Base-by-base conservation (phyloP, 2,888 invertebrate genomes). In the Alcis repandata region DNA sequence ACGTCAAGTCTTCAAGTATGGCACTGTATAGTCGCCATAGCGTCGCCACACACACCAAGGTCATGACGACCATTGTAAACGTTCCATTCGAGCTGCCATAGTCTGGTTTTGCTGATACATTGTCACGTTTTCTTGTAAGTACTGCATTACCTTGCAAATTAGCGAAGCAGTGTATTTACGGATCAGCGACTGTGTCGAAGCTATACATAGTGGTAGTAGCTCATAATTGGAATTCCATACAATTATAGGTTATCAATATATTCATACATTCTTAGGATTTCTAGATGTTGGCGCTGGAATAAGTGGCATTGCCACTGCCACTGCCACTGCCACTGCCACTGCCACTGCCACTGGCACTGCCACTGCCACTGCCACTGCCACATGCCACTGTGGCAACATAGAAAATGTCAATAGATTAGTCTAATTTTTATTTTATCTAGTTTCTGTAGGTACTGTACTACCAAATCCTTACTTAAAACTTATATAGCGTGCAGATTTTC, bases 41-140 rank as follows among this genome's bases (percentile, higher is more conserved):
- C 75, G 83, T 79, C 82, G 83, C 79, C 82, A 77, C 73, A 70
- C 70, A 49, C 67, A 57, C 73, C 86, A 89, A 90, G 88, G 89
- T 84, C 85, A 79, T 67, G 70, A 63, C 53, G 45, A 61, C 71
- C 68, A 79, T 82, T 81, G 79, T 79, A 77, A 61, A 75, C 75
- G 70, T 66, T 70, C 73, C 75, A 79, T 79, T 78, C 76, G 73
- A 77, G 74, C 72, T 71, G 76, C 69, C 77, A 75, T 79, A 75
- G 72, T 71, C 69, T 64, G 59, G 73, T 74, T 78, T 76, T 69
- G 74, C 71, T 66, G 66, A 72, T 79, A 76, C 75, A 80, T 77
- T 71, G 75, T 71, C 71, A 68, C 67, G 73, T 72, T 73, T 73
- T 71, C 73, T 74, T 73, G 53, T 72, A 67, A 67, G 73, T 65